Percentiles rank a stretch among this genome's conserved stretches.
phyloP scores from a whole-genome alignment of 2,888 invertebrate species.

The Mimumesa dahlbomi region DNA sequence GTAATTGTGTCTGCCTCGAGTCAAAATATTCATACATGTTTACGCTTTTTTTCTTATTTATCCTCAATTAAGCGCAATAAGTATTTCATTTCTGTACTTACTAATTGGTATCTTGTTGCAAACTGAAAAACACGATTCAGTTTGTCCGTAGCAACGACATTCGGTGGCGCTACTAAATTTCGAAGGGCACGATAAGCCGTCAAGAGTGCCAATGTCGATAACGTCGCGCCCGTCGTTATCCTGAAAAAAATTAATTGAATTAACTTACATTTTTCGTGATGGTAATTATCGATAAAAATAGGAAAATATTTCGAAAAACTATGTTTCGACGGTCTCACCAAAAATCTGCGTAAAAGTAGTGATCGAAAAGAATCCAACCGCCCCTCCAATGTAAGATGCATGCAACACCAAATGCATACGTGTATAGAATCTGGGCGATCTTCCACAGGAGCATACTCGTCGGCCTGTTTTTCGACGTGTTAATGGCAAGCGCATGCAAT shows the following conservation, averaged over 20 bases:
- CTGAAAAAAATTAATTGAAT: slow-evolving; percentile 47
- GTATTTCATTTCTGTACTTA: slow-evolving; percentile 56
- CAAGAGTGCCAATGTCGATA: slow-evolving; percentile 62
- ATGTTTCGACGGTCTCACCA: slow-evolving; percentile 23
- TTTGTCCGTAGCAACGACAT: slow-evolving; percentile 83
- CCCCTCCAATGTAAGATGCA: slow-evolving; percentile 83
- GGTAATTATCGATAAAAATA: not conserved
- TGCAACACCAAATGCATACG: slow-evolving; percentile 81
- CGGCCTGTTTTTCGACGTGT: slow-evolving; percentile 14
- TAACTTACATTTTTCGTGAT: too few species aligned
- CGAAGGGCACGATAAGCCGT: slow-evolving; percentile 80
- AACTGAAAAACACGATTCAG: slow-evolving; percentile 83
- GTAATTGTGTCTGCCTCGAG: too few species aligned
- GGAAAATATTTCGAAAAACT: not conserved
- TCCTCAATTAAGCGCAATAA: too few species aligned
- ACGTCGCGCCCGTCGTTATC: slow-evolving; percentile 47
- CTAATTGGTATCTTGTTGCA: slow-evolving; percentile 81
- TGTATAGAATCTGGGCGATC: slow-evolving; percentile 73
- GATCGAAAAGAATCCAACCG: slow-evolving; percentile 80
- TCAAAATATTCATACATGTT: too few species aligned
- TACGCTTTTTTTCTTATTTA: too few species aligned
- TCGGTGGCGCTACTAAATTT: slow-evolving; percentile 83
- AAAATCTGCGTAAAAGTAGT: slow-evolving; percentile 45
- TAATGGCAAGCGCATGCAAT: slow-evolving; percentile 46
- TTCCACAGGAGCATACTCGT: not conserved